Percentiles rank a stretch among this genome's conserved stretches.
Conservation (phyloP, 2,113 vertebrate genomes). For the Hystrix brachyura region DNA sequence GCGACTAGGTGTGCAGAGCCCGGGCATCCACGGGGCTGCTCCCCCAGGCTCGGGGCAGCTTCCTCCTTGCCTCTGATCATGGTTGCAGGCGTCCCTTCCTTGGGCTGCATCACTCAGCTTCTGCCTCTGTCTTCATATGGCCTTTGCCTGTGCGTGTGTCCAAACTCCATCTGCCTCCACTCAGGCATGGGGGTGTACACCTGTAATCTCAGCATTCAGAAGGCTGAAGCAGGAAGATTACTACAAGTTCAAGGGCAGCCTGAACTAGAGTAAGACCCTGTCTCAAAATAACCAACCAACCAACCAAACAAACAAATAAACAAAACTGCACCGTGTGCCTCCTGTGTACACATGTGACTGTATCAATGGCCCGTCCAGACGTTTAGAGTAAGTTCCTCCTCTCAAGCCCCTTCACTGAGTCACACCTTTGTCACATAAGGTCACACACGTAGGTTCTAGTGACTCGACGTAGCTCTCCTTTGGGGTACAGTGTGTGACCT, state of each 20-base stretch:
- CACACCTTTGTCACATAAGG: background rate
- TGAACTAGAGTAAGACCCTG: background rate
- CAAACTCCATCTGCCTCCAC: background rate
- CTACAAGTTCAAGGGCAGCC: background rate
- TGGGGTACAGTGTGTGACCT: background rate
- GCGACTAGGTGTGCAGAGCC: too few species aligned
- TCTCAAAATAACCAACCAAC: background rate
- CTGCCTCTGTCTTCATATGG: background rate
- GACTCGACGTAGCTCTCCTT: background rate
- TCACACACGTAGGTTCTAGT: background rate
- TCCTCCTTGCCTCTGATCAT: background rate
- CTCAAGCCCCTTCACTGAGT: background rate
- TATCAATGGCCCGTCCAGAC: background rate
- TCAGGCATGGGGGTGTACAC: background rate
- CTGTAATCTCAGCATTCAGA: background rate
- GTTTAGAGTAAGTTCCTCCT: too few species aligned
- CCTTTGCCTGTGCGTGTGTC: background rate
- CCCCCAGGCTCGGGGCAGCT: too few species aligned
- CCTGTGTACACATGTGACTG: background rate
- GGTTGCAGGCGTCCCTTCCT: background rate
- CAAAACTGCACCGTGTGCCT: too few species aligned
- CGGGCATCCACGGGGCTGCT: too few species aligned
- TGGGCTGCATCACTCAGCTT: background rate
- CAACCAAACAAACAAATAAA: background rate
- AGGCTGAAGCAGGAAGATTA: background rate